phyloP scores from a whole-genome alignment of 2,888 invertebrate genomes.

The Chorisops tibialis region DNA sequence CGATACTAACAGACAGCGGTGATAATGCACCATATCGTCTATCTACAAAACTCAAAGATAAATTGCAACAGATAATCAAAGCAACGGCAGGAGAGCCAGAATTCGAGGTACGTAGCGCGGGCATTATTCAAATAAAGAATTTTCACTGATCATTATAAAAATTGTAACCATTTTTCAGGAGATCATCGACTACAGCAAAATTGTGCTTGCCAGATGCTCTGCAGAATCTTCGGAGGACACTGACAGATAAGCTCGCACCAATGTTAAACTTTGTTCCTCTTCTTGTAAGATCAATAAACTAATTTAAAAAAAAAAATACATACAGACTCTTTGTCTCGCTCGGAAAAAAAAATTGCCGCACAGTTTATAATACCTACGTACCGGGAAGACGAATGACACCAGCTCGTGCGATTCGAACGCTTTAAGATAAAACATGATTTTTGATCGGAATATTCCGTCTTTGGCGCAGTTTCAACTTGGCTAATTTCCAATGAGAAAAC shows the following conservation, averaged over 20 bases:
- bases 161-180: conserved; percentile 15
- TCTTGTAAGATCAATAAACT: conserved; percentile 25
- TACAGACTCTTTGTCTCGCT: conserved; percentile 23
- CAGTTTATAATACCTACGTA: no score
- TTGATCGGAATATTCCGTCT: conserved; percentile 19
- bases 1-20: conserved; percentile 32
- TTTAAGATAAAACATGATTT: neutral
- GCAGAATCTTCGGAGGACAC: conserved; percentile 17
- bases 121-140: no score
- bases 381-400: conserved; percentile 10
- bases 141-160: neutral
- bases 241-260: conserved; percentile 26
- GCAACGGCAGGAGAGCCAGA: conserved; percentile 18
- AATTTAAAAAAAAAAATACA: conserved; percentile 15
- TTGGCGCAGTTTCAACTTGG: conserved; percentile 28
- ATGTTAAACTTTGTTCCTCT: conserved; percentile 10
- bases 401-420: conserved; percentile 7
- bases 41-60: conserved; percentile 23
- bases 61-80: conserved; percentile 18
- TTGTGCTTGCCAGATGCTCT: conserved; percentile 14
- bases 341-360: no score
- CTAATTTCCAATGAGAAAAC: conserved; percentile 15
- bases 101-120: conserved; percentile 14
- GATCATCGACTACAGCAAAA: conserved; percentile 25
- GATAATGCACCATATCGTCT: conserved; percentile 29